Evolutionary conservation across 2,797 vertebrate species (phyloP).

Genomic region (Hylomyscus alleni): DNA sequence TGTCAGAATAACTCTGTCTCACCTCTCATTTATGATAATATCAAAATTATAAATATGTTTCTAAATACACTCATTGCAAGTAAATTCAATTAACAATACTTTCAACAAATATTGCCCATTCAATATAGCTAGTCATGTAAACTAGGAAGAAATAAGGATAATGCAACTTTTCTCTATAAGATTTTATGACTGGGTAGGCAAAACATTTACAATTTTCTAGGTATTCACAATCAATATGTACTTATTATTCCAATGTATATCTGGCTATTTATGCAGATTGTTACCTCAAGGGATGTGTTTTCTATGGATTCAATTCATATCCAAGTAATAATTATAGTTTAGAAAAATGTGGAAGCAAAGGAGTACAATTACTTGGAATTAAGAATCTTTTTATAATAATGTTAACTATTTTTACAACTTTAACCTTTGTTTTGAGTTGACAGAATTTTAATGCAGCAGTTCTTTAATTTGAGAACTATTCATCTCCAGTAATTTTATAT

Average conservation of each 20-base stretch:
- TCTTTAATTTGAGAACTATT: neutral
- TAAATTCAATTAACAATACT: neutral
- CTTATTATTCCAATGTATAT: neutral
- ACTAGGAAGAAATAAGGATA: neutral
- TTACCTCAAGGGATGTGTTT: neutral
- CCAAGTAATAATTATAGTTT: no score
- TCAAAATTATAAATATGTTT: neutral
- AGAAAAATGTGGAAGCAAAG: neutral
- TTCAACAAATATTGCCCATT: neutral
- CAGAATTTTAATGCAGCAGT: neutral
- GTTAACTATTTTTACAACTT: neutral
- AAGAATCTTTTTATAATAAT: neutral
- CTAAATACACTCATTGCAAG: neutral
- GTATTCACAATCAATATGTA: neutral
- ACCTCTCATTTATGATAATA: neutral
- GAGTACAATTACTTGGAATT: neutral
- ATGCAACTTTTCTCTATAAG: neutral
- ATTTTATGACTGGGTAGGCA: neutral
- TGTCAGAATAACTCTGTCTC: neutral
- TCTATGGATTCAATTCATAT: neutral
- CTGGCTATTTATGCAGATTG: neutral
- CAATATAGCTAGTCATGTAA: neutral
- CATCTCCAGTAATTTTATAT: neutral
- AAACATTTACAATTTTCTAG: neutral
- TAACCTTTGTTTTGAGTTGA: neutral